Conservation (phyloP, 2,888 invertebrate species). For the Mactromeris polynyma region DNA sequence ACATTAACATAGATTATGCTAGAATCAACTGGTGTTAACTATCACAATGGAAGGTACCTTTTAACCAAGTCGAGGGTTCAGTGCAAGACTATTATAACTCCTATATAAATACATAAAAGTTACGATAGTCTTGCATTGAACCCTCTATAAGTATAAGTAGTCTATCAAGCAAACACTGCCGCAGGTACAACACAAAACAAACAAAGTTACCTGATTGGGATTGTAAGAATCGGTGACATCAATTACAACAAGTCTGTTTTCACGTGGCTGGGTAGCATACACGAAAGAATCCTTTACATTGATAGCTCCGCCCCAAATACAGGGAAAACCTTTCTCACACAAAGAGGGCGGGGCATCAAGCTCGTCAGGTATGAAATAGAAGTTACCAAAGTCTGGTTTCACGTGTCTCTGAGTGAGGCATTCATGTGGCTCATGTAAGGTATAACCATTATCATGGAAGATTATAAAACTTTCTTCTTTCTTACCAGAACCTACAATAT, state of each 20-base stretch:
- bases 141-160: too few species aligned
- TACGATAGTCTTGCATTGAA: too few species aligned
- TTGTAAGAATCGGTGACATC: slow-evolving; percentile 89
- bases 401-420: slow-evolving; percentile 92
- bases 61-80: too few species aligned
- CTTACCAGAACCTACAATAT: background rate
- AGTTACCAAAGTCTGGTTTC: slow-evolving; percentile 91
- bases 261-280: slow-evolving; percentile 91
- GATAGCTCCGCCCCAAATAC: slow-evolving; percentile 92
- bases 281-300: slow-evolving; percentile 91
- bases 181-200: too few species aligned
- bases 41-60: too few species aligned
- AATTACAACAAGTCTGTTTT: slow-evolving; percentile 91
- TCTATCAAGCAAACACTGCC: too few species aligned
- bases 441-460: slow-evolving; percentile 92
- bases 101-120: too few species aligned
- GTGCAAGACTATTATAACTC: too few species aligned
- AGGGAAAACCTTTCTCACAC: slow-evolving; percentile 87
- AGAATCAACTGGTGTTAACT: too few species aligned
- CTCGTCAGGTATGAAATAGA: slow-evolving; percentile 86
- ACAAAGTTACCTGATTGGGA: slow-evolving; percentile 82
- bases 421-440: slow-evolving; percentile 91
- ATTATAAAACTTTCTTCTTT: slow-evolving; percentile 91
- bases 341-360: slow-evolving; percentile 86
- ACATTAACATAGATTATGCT: too few species aligned